phyloP scores from a whole-genome alignment of 35 echinoderm and acorn worm genomes.

The Stichopus chloronotus region DNA sequence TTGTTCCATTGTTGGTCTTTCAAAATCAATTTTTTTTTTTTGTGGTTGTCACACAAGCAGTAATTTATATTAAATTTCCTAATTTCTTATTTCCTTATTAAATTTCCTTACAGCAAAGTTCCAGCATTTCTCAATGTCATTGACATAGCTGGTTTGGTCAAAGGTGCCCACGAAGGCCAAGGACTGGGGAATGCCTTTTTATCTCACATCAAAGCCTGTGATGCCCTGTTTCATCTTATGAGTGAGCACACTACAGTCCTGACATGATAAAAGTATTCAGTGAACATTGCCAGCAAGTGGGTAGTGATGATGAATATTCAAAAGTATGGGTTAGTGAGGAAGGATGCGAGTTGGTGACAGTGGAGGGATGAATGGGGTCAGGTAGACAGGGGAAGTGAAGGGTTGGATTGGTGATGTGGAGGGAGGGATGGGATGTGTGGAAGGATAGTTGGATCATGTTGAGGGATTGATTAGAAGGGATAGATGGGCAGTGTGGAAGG shows the following conservation, averaged over 20 bases:
- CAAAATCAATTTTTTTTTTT: no score
- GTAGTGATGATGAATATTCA: neutral
- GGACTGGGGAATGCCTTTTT: conserved; percentile 95
- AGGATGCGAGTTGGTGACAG: neutral
- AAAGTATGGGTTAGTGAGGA: neutral
- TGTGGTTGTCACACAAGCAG: no score
- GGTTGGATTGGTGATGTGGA: no score
- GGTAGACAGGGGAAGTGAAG: no score
- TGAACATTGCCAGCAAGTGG: neutral
- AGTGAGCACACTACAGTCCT: conserved; percentile 60
- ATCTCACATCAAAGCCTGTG: conserved; percentile 94
- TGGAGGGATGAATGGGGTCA: no score
- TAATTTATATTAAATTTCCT: no score
- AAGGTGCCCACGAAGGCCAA: conserved; percentile 90
- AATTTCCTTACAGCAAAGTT: conserved; percentile 73
- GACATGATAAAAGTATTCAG: neutral
- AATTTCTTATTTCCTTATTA: no score
- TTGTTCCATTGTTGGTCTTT: no score
- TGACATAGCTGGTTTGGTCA: conserved; percentile 90
- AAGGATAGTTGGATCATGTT: no score
- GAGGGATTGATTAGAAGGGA: no score
- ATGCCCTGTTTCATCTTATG: conserved; percentile 88
- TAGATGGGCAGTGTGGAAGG: no score
- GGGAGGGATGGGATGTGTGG: no score
- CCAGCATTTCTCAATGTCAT: conserved; percentile 93